phyloP scores from a whole-genome alignment of 1,140 invertebrate genomes.

The Nasonia longicornis region DNA sequence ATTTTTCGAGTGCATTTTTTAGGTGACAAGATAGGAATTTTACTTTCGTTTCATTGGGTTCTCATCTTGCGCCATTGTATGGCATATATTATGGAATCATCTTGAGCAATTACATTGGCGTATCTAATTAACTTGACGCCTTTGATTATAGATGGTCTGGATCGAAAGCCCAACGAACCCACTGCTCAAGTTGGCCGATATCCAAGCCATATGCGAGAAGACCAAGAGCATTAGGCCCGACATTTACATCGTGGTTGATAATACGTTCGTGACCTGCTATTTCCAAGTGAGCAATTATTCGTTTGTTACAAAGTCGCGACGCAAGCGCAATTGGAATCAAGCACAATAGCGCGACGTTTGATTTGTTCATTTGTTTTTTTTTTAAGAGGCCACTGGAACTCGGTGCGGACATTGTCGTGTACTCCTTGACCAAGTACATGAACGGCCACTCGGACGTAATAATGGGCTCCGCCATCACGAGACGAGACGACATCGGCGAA shows the following conservation, averaged over 20 bases:
- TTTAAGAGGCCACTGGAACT: slow-evolving; percentile 84
- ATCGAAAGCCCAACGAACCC: slow-evolving; percentile 99
- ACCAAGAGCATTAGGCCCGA: slow-evolving; percentile 73
- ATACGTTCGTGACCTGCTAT: slow-evolving; percentile 97
- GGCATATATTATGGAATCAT: not conserved
- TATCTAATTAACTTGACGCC: not conserved
- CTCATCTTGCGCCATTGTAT: too few species aligned
- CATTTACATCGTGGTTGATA: slow-evolving; percentile 93
- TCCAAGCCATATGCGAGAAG: slow-evolving; percentile 79
- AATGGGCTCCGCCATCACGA: slow-evolving; percentile 91
- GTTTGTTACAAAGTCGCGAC: not conserved
- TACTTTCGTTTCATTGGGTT: too few species aligned
- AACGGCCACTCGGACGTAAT: slow-evolving; percentile 98
- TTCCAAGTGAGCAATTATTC: slow-evolving; percentile 78
- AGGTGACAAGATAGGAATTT: not conserved
- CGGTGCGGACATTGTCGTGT: slow-evolving; percentile 92
- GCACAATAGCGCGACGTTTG: not conserved
- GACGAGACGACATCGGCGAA: slow-evolving; percentile 78
- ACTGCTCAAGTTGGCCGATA: slow-evolving; percentile 90
- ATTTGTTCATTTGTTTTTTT: slow-evolving; percentile 44
- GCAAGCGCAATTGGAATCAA: not conserved
- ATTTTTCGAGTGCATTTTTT: too few species aligned
- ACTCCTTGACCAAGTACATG: slow-evolving; percentile 98
- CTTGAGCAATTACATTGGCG: not conserved
- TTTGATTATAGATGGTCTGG: slow-evolving; percentile 86